Base-by-base conservation (phyloP, 2,888 invertebrate genomes). In the Ypsolopha scabrella region DNA sequence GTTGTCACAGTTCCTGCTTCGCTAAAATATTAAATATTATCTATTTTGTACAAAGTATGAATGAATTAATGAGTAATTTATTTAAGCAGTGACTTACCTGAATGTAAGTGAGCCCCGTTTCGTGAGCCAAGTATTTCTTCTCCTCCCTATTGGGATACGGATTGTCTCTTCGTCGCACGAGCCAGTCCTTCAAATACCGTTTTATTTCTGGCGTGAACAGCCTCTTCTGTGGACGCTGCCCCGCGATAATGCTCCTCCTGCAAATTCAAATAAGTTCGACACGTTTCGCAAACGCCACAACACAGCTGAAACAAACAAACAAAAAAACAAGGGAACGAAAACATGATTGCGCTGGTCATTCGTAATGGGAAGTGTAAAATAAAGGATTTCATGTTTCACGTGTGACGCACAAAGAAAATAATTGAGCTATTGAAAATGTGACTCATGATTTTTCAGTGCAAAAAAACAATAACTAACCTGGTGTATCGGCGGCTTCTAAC, bases 151-250 rank as follows among this genome's bases (percentile, higher is more conserved):
- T 93, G 1, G 93, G 93, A 72, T 93, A 93, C 0, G 93, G 93
- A 71, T 93, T 93, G 58, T 93, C 93, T 68, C 93, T 87, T 60
- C 93, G 85, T 44, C 93, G 82, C 11, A 93, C 89, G 10, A 93
- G 82, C 93, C 93, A 93, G 64, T 92, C 92, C 76, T 93, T 93
- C 33, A 93, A 82, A 77, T 90, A 92, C 56, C 90, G 87, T 67
- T 93, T 93, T 62, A 93, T 93, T 86, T 93, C 93, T 52, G 93
- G 93, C 8, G 93, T 93, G 71, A 93, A 93, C 33, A 93, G 85
- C 56, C 92, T 87, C 68, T 93, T 93, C 50, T 90, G 89, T 37
- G 91, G 90, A 46, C 92, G 88, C 64, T 88, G 88, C 50, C 90
- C 90, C 45, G 88, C 89, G 7, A 87, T 87, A 66, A 88, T 85